A percentile compares a stretch with the other conserved stretches of the same genome.
These are phyloP conservation scores for Meiosimyza decipiens DNA, from an alignment of 2,888 invertebrate species.

Conservation along the genomic window DNA sequence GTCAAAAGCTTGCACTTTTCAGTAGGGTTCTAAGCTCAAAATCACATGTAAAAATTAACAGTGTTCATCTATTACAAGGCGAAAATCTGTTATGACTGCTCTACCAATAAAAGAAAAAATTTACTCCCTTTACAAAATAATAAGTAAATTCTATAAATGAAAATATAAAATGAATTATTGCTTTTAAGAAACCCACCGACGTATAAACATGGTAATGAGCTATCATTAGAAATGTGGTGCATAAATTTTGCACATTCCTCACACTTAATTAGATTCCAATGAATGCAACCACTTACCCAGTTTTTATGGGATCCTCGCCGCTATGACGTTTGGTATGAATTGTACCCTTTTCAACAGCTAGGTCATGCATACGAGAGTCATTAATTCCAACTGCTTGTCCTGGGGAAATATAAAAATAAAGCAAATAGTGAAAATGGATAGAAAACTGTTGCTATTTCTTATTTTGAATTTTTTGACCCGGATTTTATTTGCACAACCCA, in stretches of 20 bases:
- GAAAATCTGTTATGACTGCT: no score
- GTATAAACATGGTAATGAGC: neutral
- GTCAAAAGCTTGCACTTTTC: neutral
- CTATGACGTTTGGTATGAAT: slow-evolving; percentile 96
- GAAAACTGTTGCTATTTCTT: neutral
- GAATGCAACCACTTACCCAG: slow-evolving; percentile 69
- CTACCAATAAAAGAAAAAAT: no score
- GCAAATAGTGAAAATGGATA: neutral
- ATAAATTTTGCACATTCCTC: neutral
- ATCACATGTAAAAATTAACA: no score
- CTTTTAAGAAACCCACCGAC: neutral
- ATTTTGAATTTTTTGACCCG: neutral
- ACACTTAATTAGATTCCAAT: slow-evolving; percentile 24
- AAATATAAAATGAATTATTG: neutral
- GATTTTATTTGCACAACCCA: neutral
- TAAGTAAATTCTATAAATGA: no score
- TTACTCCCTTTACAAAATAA: no score
- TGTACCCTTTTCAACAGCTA: slow-evolving; percentile 88
- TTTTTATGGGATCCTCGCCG: slow-evolving; percentile 87
- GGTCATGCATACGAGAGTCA: slow-evolving; percentile 66
- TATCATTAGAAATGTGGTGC: neutral
- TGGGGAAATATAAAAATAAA: slow-evolving; percentile 39
- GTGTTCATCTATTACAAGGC: no score
- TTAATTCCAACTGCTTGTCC: slow-evolving; percentile 66
- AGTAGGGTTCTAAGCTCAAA: no score